Conservation (phyloP, 2,888 invertebrate genomes). For the Xestia ashworthii region DNA sequence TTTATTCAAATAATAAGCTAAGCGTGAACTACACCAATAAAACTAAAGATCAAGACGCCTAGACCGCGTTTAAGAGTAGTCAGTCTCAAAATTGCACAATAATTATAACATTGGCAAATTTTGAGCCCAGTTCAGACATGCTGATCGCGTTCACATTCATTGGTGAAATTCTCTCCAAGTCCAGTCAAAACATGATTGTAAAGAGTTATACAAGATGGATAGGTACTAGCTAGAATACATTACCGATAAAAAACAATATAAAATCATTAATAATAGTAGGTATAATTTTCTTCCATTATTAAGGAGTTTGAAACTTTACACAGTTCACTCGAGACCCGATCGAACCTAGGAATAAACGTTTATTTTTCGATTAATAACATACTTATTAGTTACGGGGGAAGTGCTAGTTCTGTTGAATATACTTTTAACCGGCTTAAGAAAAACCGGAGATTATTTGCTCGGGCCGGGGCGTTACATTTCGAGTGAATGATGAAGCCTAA, state of each 20-base stretch:
- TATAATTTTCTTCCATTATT: conserved; percentile 17
- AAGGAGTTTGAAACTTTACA: conserved; percentile 2
- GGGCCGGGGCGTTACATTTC: too few species aligned
- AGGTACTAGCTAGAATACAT: conserved; percentile 25
- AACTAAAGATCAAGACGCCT: background rate
- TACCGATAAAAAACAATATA: conserved; percentile 55
- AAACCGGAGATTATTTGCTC: background rate
- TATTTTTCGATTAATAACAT: background rate
- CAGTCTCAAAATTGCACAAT: background rate
- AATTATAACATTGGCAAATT: background rate
- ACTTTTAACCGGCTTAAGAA: background rate
- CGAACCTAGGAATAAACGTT: too few species aligned
- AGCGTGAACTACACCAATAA: background rate
- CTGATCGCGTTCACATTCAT: background rate
- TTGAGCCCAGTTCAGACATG: background rate
- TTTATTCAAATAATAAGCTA: conserved; percentile 60
- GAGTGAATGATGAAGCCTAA: background rate
- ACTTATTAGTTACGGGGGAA: background rate
- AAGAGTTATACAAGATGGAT: conserved; percentile 43
- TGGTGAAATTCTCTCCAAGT: conserved; percentile 42
- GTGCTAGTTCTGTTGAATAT: background rate
- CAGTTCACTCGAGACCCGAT: background rate
- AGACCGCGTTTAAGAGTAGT: background rate
- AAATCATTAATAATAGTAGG: conserved; percentile 10
- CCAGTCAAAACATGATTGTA: conserved; percentile 41